Evolutionary conservation across 2,797 vertebrate species (phyloP).

Genomic region (Girardinus metallicus): DNA sequence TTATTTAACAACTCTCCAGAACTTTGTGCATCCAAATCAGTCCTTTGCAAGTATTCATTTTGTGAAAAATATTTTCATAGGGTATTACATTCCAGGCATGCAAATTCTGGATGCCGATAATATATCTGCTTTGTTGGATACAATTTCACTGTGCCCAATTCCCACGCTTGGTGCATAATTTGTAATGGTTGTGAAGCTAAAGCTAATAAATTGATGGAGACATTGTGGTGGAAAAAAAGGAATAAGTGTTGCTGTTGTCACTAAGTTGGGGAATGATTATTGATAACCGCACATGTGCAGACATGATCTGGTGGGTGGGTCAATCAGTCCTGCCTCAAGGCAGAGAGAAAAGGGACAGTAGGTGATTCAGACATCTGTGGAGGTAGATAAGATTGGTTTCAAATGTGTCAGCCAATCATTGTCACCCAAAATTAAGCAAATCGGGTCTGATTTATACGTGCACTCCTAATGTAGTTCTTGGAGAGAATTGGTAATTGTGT

Average conservation of each 20-base stretch:
- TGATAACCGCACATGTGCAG: too few species aligned
- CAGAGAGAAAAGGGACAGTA: too few species aligned
- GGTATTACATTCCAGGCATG: neutral
- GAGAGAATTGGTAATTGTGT: neutral
- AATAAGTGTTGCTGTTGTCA: neutral
- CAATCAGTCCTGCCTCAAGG: too few species aligned
- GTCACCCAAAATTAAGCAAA: too few species aligned
- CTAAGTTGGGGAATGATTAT: too few species aligned
- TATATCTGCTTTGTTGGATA: neutral
- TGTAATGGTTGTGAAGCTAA: neutral
- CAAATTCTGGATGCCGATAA: neutral
- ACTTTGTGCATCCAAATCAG: neutral
- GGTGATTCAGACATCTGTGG: too few species aligned
- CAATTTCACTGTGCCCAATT: neutral
- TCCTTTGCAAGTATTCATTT: too few species aligned
- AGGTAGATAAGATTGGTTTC: too few species aligned
- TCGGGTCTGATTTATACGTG: too few species aligned
- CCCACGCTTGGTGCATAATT: neutral
- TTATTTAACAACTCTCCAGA: neutral
- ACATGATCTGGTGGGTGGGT: too few species aligned
- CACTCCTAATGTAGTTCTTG: neutral
- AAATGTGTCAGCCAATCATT: too few species aligned
- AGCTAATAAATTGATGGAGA: neutral
- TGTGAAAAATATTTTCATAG: neutral
- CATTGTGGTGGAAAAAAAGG: neutral